Evolutionary conservation across 2,797 vertebrate species (phyloP).

Genomic region (Tiaroga cobitis): DNA sequence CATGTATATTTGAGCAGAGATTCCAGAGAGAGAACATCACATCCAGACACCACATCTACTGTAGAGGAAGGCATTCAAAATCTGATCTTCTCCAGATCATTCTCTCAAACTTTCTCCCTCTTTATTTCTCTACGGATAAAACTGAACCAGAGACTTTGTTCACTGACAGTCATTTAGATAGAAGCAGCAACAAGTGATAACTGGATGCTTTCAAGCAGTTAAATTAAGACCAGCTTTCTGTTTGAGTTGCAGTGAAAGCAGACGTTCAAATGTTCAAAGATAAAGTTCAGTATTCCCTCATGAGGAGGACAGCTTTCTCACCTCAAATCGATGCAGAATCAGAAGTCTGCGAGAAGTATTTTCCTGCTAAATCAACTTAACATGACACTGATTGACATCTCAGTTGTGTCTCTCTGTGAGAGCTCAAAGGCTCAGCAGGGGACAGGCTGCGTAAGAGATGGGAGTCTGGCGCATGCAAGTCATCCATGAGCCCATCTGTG

Average conservation of each 20-base stretch:
- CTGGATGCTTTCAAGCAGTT: background rate
- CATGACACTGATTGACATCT: slow-evolving; percentile 51
- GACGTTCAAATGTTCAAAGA: background rate
- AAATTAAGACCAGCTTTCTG: background rate
- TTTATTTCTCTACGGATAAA: background rate
- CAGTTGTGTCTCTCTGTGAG: slow-evolving; percentile 34
- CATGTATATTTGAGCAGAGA: slow-evolving; percentile 42
- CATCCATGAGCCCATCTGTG: slow-evolving; percentile 40
- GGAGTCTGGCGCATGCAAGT: slow-evolving; percentile 20
- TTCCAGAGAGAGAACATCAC: slow-evolving; percentile 51
- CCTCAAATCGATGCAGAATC: slow-evolving; percentile 77
- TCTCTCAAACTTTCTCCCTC: background rate
- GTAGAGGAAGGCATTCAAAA: slow-evolving; percentile 29
- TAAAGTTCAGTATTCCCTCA: background rate
- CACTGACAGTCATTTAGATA: background rate
- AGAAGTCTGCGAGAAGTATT: slow-evolving; percentile 9
- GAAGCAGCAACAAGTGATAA: background rate
- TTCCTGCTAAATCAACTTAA: slow-evolving; percentile 38
- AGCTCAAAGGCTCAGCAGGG: slow-evolving; percentile 36
- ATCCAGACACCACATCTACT: slow-evolving; percentile 40
- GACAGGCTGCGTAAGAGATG: slow-evolving; percentile 17
- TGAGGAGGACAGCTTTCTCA: background rate
- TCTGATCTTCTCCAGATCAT: slow-evolving; percentile 42
- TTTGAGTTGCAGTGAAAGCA: background rate
- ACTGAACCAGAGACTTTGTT: background rate